Percentiles rank a stretch among this genome's conserved stretches.
Conservation (phyloP, 1,140 invertebrate species). For the Venturia canescens region DNA sequence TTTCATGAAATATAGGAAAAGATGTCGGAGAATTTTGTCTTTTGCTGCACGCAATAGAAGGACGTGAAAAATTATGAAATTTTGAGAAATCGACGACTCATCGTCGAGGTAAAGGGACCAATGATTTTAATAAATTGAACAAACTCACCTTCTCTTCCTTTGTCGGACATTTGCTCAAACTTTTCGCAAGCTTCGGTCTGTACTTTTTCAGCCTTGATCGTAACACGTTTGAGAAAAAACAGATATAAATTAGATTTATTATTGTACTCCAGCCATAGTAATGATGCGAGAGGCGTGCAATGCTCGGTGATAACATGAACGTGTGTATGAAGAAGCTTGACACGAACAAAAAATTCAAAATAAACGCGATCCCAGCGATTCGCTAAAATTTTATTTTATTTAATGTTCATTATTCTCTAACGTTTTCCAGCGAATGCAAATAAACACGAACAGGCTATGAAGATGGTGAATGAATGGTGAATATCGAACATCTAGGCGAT, state of each 20-base stretch:
- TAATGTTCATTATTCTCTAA: not conserved
- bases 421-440: too few species aligned
- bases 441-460: too few species aligned
- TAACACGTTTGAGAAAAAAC: conserved; percentile 14
- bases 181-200: conserved; percentile 96
- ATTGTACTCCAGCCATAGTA: not conserved
- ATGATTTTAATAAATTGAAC: conserved; percentile 14
- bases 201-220: conserved; percentile 89
- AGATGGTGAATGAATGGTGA: too few species aligned
- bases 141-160: conserved; percentile 90
- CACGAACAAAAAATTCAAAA: too few species aligned
- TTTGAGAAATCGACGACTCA: not conserved
- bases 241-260: not conserved
- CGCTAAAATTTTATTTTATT: too few species aligned
- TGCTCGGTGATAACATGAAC: conserved; percentile 7
- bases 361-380: too few species aligned
- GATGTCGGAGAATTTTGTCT: too few species aligned
- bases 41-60: too few species aligned
- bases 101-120: not conserved
- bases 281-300: not conserved
- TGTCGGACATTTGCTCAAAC: conserved; percentile 97
- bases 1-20: too few species aligned
- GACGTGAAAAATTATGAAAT: not conserved
- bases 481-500: too few species aligned
- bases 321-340: not conserved